These are phyloP conservation scores for Haemorhous mexicanus DNA, from an alignment of 2,113 vertebrate species.

Conservation along the genomic window DNA sequence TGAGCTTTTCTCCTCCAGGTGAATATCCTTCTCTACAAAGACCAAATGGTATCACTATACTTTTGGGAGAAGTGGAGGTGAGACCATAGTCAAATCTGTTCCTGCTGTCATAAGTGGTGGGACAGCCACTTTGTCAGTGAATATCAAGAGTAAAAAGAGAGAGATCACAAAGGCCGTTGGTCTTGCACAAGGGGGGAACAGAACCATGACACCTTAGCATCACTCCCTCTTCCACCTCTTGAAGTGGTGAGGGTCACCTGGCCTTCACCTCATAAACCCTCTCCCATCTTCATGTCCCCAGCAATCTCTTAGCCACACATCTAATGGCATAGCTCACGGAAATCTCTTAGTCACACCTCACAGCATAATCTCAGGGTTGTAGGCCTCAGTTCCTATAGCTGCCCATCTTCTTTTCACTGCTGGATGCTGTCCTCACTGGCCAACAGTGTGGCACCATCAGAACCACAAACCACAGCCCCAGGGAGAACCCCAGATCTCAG, in stretches of 20 bases:
- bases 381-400: not conserved
- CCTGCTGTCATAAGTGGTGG: not conserved
- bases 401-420: not conserved
- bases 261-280: not conserved
- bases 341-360: not conserved
- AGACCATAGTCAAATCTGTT: rapidly evolving
- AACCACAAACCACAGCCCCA: not conserved
- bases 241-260: not conserved
- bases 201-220: not conserved
- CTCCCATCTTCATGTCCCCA: not conserved
- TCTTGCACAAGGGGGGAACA: not conserved
- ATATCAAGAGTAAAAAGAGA: not conserved
- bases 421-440: not conserved
- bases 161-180: not conserved
- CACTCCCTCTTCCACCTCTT: not conserved
- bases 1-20: not conserved
- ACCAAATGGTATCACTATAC: not conserved
- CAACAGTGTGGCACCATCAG: not conserved
- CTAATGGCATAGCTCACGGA: not conserved
- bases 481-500: not conserved
- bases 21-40: not conserved
- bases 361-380: not conserved
- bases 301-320: not conserved
- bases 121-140: not conserved
- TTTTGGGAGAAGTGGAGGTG: not conserved